These are phyloP conservation scores for Phylloscopus collybita DNA, from an alignment of 2,797 vertebrate genomes.

Conservation along the genomic window DNA sequence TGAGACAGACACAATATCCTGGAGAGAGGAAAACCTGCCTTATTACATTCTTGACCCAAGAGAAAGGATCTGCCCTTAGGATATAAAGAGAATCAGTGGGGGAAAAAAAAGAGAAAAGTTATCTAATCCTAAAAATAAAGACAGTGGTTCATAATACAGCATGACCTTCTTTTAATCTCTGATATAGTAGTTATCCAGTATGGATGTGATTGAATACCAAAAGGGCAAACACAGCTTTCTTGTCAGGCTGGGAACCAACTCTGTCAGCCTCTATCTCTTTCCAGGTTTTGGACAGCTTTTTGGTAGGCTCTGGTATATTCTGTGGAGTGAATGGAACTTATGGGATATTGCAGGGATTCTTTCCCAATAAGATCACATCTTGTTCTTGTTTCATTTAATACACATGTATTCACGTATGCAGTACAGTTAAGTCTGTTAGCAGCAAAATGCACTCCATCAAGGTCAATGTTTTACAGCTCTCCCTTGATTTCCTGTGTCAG, in stretches of 20 bases:
- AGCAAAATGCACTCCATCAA: not conserved
- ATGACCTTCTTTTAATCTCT: conserved; percentile 72
- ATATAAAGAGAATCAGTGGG: conserved; percentile 67
- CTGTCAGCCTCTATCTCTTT: conserved; percentile 13
- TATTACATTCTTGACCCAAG: conserved; percentile 89
- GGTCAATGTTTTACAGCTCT: conserved; percentile 47
- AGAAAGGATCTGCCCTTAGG: conserved; percentile 80
- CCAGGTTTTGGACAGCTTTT: conserved; percentile 42
- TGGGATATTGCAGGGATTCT: conserved; percentile 62
- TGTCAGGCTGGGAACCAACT: not conserved
- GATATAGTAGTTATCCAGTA: conserved; percentile 56
- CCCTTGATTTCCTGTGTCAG: conserved; percentile 59
- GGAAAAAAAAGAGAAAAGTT: conserved; percentile 49
- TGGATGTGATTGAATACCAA: conserved; percentile 52
- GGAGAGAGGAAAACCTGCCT: conserved; percentile 84
- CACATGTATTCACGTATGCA: not conserved
- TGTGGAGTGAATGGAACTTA: conserved; percentile 17
- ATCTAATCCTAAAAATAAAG: conserved; percentile 78
- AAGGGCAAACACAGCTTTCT: conserved; percentile 30
- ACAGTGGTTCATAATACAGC: conserved; percentile 67
- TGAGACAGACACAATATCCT: conserved; percentile 91
- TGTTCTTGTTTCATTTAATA: conserved; percentile 68
- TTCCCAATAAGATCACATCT: conserved; percentile 73
- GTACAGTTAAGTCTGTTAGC: conserved; percentile 23
- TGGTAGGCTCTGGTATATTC: conserved; percentile 38